phyloP scores from a whole-genome alignment of 2,888 invertebrate genomes.

The Helleia helle region DNA sequence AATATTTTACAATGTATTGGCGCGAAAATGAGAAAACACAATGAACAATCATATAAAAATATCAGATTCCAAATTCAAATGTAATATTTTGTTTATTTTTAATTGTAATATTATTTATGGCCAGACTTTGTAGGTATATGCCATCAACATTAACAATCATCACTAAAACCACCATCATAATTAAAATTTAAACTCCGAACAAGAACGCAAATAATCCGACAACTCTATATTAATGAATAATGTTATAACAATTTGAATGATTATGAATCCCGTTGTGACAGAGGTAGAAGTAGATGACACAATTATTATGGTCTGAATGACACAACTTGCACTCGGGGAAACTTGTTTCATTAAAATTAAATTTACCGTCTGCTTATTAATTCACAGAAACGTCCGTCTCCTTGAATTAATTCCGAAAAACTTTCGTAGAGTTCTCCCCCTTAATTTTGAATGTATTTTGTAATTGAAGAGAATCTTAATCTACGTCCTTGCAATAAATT shows the following conservation, averaged over 20 bases:
- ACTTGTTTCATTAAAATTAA: slow-evolving; percentile 67
- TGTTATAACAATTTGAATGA: slow-evolving; percentile 2
- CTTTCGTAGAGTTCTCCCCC: slow-evolving; percentile 21
- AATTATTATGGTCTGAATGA: slow-evolving; percentile 11
- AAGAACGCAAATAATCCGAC: too few relatives aligned
- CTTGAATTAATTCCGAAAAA: slow-evolving; percentile 30
- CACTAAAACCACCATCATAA: too few relatives aligned
- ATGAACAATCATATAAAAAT: too few relatives aligned
- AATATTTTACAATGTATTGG: too few relatives aligned
- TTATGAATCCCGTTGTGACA: slow-evolving; percentile 6
- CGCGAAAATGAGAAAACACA: too few relatives aligned
- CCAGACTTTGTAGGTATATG: too few relatives aligned
- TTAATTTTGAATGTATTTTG: slow-evolving; percentile 6
- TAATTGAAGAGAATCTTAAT: slow-evolving; percentile 10
- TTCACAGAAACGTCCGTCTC: slow-evolving; percentile 48
- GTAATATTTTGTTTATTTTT: too few relatives aligned
- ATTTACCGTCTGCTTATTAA: slow-evolving; percentile 60
- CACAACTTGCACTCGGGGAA: slow-evolving; percentile 30
- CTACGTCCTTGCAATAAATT: not conserved
- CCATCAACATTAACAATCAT: too few relatives aligned
- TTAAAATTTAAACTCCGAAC: too few relatives aligned
- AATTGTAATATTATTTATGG: too few relatives aligned
- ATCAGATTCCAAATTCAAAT: too few relatives aligned
- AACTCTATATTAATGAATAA: not conserved
- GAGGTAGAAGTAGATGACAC: slow-evolving; percentile 7